Evolutionary conservation across 2,113 vertebrate species (phyloP).

Genomic region (Misgurnus anguillicaudatus): DNA sequence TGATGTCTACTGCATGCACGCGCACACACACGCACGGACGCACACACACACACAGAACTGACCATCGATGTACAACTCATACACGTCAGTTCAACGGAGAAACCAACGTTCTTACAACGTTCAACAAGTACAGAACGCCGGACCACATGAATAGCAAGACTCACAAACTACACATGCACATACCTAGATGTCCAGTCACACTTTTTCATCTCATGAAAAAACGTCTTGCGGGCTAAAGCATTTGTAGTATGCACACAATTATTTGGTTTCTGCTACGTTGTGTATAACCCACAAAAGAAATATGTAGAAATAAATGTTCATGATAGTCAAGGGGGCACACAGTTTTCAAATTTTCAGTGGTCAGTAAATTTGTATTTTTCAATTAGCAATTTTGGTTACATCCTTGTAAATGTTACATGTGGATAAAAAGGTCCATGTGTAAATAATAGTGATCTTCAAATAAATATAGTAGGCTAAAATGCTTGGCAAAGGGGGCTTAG

Average conservation of each 20-base stretch:
- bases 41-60: conserved; percentile 35
- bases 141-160: conserved; percentile 68
- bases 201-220: conserved; percentile 4
- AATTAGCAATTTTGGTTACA: conserved; percentile 3
- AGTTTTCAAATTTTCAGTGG: background rate
- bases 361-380: background rate
- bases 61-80: conserved; percentile 43
- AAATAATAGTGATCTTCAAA: too few species aligned
- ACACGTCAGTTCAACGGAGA: conserved; percentile 20
- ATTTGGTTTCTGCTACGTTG: conserved; percentile 54
- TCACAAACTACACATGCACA: conserved; percentile 66
- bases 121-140: conserved; percentile 65
- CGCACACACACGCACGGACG: conserved; percentile 43
- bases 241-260: conserved; percentile 43
- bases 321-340: background rate
- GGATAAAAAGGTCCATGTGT: background rate
- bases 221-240: conserved; percentile 8
- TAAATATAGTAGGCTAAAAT: background rate
- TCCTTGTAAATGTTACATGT: conserved; percentile 21
- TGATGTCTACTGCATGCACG: conserved; percentile 46
- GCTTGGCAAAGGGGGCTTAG: background rate
- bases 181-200: conserved; percentile 42
- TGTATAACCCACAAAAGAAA: conserved; percentile 30
- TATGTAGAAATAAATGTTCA: conserved; percentile 18
- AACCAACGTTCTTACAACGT: conserved; percentile 34